Percentiles rank a stretch among this genome's conserved stretches.
phyloP scores from a whole-genome alignment of 1,140 invertebrate species.

The Paralvinella palmiformis region DNA sequence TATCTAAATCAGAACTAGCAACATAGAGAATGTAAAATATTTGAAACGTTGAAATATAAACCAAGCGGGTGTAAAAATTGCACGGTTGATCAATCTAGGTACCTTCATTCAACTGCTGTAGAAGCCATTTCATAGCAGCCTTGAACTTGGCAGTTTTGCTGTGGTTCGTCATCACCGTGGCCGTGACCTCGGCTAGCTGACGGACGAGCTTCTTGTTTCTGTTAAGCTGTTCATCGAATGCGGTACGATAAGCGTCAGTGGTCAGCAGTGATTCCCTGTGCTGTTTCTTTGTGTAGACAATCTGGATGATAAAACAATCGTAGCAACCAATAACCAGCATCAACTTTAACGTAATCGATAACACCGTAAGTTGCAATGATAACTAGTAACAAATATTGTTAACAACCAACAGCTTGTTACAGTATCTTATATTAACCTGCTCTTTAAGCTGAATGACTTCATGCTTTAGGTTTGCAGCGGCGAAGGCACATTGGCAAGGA shows the following conservation, averaged over 20 bases:
- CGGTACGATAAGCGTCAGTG: slow-evolving; percentile 39
- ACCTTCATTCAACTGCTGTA: too few species aligned
- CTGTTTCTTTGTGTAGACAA: neutral
- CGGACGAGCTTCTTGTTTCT: slow-evolving; percentile 13
- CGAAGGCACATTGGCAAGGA: slow-evolving; percentile 44
- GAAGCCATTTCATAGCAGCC: too few species aligned
- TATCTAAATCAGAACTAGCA: too few species aligned
- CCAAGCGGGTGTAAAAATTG: too few species aligned
- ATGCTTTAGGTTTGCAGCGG: slow-evolving; percentile 38
- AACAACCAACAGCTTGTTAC: neutral
- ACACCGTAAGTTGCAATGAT: neutral
- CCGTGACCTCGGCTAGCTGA: too few species aligned
- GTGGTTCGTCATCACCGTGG: too few species aligned
- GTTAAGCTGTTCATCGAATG: slow-evolving; percentile 44
- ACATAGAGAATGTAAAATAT: too few species aligned
- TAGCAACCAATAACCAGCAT: neutral
- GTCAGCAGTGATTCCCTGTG: slow-evolving; percentile 31
- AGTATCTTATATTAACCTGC: slow-evolving; percentile 27
- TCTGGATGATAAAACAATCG: neutral
- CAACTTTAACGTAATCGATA: neutral
- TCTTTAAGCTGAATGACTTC: slow-evolving; percentile 36
- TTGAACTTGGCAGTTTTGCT: too few species aligned
- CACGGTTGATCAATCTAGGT: too few species aligned
- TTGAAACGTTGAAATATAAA: too few species aligned
- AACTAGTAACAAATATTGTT: neutral